Conservation (phyloP, 2,888 invertebrate species). For the Graphium colonna region DNA sequence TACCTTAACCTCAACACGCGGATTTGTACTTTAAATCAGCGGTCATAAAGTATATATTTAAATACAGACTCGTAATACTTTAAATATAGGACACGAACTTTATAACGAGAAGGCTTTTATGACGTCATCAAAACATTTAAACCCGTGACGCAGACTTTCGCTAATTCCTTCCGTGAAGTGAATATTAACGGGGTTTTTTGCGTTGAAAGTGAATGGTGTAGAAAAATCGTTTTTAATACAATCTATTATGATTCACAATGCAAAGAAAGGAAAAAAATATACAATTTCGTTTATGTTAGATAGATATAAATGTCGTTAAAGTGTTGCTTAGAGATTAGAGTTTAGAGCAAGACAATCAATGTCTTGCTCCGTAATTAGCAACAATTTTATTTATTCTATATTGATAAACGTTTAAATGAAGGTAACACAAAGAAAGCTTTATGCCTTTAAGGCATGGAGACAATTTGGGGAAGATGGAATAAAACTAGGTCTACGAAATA, state of each 20-base stretch:
- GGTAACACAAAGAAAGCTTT: too few species aligned
- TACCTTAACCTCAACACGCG: slow-evolving; percentile 25
- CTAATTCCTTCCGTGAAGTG: slow-evolving; percentile 41
- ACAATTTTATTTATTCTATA: too few species aligned
- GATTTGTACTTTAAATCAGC: slow-evolving; percentile 9
- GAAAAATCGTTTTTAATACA: slow-evolving; percentile 22
- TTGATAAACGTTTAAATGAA: too few species aligned
- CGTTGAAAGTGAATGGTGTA: slow-evolving; percentile 1
- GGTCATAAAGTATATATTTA: slow-evolving; percentile 28
- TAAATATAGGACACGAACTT: slow-evolving; percentile 52
- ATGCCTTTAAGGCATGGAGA: too few species aligned
- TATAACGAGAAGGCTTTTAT: slow-evolving; percentile 57
- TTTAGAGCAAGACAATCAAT: too few species aligned
- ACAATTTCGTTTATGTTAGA: too few species aligned
- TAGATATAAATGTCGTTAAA: too few species aligned
- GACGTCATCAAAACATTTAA: slow-evolving; percentile 63
- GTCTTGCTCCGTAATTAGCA: too few species aligned
- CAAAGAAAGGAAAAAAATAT: too few species aligned
- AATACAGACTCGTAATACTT: slow-evolving; percentile 27
- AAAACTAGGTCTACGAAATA: too few species aligned
- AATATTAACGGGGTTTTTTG: slow-evolving; percentile 23
- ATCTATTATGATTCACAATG: not conserved
- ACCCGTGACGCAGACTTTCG: slow-evolving; percentile 42
- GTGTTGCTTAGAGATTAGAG: too few species aligned
- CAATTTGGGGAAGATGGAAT: too few species aligned